Conservation (phyloP, 1,140 invertebrate species). For the Drosophila elegans region DNA sequence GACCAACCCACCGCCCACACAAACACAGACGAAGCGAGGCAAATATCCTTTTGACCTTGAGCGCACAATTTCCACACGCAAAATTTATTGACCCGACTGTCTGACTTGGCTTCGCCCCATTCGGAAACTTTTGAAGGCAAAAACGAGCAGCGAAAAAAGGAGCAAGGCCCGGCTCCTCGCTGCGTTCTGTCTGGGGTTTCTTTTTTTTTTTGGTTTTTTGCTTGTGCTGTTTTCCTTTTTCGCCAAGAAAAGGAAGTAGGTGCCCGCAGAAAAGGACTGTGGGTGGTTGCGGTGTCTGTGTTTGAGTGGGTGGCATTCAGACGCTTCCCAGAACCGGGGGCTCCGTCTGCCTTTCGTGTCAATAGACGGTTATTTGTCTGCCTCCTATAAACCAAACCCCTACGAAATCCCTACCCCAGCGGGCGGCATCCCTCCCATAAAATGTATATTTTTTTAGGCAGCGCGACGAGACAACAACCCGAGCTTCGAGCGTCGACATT, state of each 20-base stretch:
- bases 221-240: constrained; percentile 41
- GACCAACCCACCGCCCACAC: constrained; percentile 14
- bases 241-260: constrained; percentile 74
- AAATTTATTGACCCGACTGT: constrained; percentile 83
- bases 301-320: constrained; percentile 24
- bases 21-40: constrained; percentile 38
- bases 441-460: constrained; percentile 21
- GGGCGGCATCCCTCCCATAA: constrained; percentile 4
- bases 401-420: constrained; percentile 29
- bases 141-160: constrained; percentile 41
- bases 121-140: constrained; percentile 62
- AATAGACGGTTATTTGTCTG: constrained; percentile 71
- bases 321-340: constrained; percentile 41
- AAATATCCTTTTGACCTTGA: constrained; percentile 85
- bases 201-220: constrained; percentile 19
- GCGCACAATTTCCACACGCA: constrained; percentile 79
- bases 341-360: constrained; percentile 54
- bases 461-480: constrained; percentile 46
- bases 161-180: constrained; percentile 27
- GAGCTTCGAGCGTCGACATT: constrained; percentile 46
- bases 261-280: constrained; percentile 41
- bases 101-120: constrained; percentile 60
- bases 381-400: constrained; percentile 12
- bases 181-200: constrained; percentile 59
- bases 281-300: constrained; percentile 14